Base-by-base conservation (phyloP, 2,888 invertebrate genomes). In the Sycophila texana region DNA sequence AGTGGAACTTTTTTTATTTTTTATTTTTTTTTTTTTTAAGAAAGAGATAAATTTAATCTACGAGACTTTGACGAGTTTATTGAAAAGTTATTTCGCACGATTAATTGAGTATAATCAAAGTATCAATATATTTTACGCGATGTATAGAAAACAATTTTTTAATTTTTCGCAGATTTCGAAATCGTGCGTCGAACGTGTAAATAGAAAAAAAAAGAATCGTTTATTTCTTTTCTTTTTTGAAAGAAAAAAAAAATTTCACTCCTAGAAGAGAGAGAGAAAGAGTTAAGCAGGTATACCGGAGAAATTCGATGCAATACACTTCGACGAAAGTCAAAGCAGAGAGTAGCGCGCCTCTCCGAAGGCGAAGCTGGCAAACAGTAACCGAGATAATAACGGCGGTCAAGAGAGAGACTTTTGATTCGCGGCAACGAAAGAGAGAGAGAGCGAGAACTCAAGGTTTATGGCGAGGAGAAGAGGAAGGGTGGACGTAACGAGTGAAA, bases 401-500 rank as follows among this genome's bases (percentile, higher is more conserved):
- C 66, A 20, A 5, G 10, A 47, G 26, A 51, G 61, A 73, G 18
- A 55, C n/a, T 60, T 55, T 51, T 61, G 58, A 73, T 55, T n/a
- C 18, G 26, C 49, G 22, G 72, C 79, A 70, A 72, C 73, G 60
- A 78, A 79, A n/a, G 26, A n/a, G n/a, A 7, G 22, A 61, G 67
- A 58, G 72, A 80, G 66, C 74, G 51, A 77, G 58, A 51, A 70
- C 65, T 63, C 39, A 70, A 79, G 18, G 7, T 20, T 53, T 16
- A 68, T 66, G 53, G 14, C 61, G 66, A 18, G 30, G 18, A 67
- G 26, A 65, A 14, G 57, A 79, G 65, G 61, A 55, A 60, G n/a
- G 67, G 49, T 22, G 53, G 18, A 63, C n/a, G 61, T 72, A 71
- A 79, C 74, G 76, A 77, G 63, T 73, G 66, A 79, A 80, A 77